These are phyloP conservation scores for Drosophila merina DNA, from an alignment of 2,888 invertebrate genomes.

Conservation along the genomic window DNA sequence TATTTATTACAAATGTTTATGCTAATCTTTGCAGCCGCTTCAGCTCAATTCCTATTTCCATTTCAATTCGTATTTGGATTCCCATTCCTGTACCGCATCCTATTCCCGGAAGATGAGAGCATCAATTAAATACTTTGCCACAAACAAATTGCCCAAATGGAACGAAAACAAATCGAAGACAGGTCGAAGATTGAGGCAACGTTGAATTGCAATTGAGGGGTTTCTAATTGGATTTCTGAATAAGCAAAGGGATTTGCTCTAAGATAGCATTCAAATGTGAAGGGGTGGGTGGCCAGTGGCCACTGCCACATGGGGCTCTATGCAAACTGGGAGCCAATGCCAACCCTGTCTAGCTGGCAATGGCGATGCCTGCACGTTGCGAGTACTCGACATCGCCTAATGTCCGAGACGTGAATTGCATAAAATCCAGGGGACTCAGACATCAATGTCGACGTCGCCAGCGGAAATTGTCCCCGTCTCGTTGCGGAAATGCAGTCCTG, in stretches of 20 bases:
- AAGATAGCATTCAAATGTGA: constrained; percentile 16
- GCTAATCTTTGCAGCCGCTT: constrained; percentile 64
- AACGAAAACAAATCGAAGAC: constrained; percentile 65
- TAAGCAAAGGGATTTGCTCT: constrained; percentile 40
- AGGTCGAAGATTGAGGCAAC: constrained; percentile 42
- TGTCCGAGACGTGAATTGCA: constrained; percentile 55
- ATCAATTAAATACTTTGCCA: constrained; percentile 66
- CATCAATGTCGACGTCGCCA: constrained; percentile 48
- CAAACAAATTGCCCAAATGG: constrained; percentile 59
- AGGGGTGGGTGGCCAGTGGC: background rate
- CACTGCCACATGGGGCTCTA: background rate
- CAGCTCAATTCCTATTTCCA: constrained; percentile 10
- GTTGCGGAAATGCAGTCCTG: constrained; percentile 23
- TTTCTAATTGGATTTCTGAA: constrained; percentile 52
- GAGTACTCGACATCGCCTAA: constrained; percentile 48
- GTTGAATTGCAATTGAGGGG: constrained; percentile 53
- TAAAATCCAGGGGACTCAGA: constrained; percentile 38
- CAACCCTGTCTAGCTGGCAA: background rate
- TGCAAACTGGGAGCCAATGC: background rate
- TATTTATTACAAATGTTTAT: constrained; percentile 72
- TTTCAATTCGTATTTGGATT: constrained; percentile 2
- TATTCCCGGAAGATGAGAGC: constrained; percentile 49
- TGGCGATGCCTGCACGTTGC: constrained; percentile 44
- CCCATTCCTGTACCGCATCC: constrained; percentile 15
- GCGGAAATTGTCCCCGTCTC: constrained; percentile 34